Evolutionary conservation across 2,888 invertebrate genomes (phyloP), one percentile per base, ranked within the genome.

Genomic region (Noctua comes): DNA sequence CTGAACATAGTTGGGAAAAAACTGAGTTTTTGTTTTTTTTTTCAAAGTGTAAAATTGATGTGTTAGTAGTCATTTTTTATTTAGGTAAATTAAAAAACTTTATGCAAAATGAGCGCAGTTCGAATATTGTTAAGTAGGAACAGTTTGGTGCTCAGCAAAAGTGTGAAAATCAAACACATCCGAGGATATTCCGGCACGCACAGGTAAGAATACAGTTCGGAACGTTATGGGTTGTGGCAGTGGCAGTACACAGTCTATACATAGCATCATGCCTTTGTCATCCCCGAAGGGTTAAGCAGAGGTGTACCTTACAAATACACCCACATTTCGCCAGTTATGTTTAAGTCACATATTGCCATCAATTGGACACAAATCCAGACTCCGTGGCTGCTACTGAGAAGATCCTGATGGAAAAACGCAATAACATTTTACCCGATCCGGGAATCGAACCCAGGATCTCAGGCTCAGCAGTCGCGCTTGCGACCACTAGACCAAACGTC

Each of bases 121-220:
- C 59, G 46, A 10, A 31, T 62, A 27, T 27, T 62, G 7, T 31
- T n/a, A 21, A n/a, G 6, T 27, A 68, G 31, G 54, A 5, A 48
- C 5, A 68, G 31, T 82, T 18, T 71, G 1, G 16, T 82, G 40
- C 16, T 73, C 6, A 36, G 40, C 16, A 64, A 68, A 24, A 54
- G 40, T 51, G 7, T 64, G 11, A 62, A 71, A 51, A 36, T 59
- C 6, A 77, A 68, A 27, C 11, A 68, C 0, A 16, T 2, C 2
- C 36, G 62, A 48, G 36, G 48, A 68, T 68, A 64, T 69, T 82
- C 73, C 31, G 73, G 54, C 43, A 18, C 48, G 0, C n/a, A 54
- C 13, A 16, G 69, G 82, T 82, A 73, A 77, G 82, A 31, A 76
- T 31, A 4, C 11, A 5, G 8, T 48, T 13, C 1, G 48, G 1